These are phyloP conservation scores for Enteromius afrohamiltoni DNA, from an alignment of 2,797 vertebrate genomes.

Conservation along the genomic window DNA sequence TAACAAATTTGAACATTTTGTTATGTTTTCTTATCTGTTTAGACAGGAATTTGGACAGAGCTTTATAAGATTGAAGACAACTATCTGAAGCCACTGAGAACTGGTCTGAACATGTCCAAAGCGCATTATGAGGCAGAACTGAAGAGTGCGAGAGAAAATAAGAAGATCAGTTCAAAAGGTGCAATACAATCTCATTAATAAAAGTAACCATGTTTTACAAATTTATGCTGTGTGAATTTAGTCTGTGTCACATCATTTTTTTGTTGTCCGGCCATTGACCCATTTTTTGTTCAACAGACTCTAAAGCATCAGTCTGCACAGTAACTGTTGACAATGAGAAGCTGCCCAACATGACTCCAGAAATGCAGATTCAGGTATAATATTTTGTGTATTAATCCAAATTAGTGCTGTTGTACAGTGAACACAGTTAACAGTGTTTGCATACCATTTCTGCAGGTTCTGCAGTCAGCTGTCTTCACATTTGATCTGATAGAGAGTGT, in stretches of 20 bases:
- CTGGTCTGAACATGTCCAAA: slow-evolving; percentile 93
- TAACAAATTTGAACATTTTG: not conserved
- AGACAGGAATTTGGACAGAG: slow-evolving; percentile 89
- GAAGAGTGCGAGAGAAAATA: slow-evolving; percentile 78
- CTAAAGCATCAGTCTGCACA: slow-evolving; percentile 72
- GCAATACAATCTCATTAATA: not conserved
- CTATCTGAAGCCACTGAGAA: slow-evolving; percentile 90
- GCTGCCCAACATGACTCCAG: slow-evolving; percentile 86
- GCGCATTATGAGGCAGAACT: slow-evolving; percentile 96
- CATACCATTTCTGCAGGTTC: slow-evolving; percentile 77
- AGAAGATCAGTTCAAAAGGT: slow-evolving; percentile 73
- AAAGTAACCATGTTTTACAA: not conserved
- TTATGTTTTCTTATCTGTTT: slow-evolving; percentile 9
- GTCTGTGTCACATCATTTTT: not conserved
- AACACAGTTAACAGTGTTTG: not conserved
- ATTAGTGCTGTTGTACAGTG: not conserved
- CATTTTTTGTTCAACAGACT: slow-evolving; percentile 65
- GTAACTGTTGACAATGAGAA: slow-evolving; percentile 83
- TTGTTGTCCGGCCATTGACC: not conserved
- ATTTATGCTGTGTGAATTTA: not conserved
- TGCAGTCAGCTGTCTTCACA: slow-evolving; percentile 91
- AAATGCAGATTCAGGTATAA: slow-evolving; percentile 90
- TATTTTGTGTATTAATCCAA: not conserved
- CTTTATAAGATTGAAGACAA: slow-evolving; percentile 84
- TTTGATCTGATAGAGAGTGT: slow-evolving; percentile 98